Evolutionary conservation across 2,797 vertebrate genomes (phyloP).

Genomic region (Myotis daubentonii): DNA sequence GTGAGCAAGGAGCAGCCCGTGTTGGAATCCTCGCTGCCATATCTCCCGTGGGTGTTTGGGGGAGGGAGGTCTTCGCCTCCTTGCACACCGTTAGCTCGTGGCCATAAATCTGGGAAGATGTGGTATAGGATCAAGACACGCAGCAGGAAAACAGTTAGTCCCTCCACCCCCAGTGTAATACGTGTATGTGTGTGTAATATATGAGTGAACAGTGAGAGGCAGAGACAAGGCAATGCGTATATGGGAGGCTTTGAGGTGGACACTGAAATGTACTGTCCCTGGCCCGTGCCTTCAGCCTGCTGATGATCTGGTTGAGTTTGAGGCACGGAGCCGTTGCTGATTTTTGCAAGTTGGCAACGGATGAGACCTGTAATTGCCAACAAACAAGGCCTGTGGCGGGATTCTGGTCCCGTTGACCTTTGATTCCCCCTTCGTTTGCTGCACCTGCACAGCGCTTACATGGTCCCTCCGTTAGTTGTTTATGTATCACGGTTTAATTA

Average conservation of each 20-base stretch:
- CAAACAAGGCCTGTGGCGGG: not conserved
- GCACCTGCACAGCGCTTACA: not conserved
- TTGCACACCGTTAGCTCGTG: not conserved
- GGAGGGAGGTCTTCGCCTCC: not conserved
- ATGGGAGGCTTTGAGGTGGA: not conserved
- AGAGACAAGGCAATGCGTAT: not conserved
- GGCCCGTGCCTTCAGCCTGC: not conserved
- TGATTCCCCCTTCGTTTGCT: not conserved
- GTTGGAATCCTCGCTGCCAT: not conserved
- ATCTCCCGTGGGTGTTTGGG: not conserved
- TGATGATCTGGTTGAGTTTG: not conserved
- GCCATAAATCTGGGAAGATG: not conserved
- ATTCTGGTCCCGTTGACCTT: accelerated
- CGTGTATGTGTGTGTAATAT: not conserved
- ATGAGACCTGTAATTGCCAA: not conserved
- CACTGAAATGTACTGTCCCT: not conserved
- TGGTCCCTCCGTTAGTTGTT: not conserved
- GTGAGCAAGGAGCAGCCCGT: not conserved
- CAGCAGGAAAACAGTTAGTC: not conserved
- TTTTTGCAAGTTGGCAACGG: no score
- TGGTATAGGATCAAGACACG: not conserved
- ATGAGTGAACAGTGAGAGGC: not conserved
- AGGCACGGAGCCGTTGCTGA: not conserved
- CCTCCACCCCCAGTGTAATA: not conserved
- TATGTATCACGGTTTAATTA: not conserved